Conservation (phyloP, 2,113 vertebrate species). For the Otolemur garnettii region DNA sequence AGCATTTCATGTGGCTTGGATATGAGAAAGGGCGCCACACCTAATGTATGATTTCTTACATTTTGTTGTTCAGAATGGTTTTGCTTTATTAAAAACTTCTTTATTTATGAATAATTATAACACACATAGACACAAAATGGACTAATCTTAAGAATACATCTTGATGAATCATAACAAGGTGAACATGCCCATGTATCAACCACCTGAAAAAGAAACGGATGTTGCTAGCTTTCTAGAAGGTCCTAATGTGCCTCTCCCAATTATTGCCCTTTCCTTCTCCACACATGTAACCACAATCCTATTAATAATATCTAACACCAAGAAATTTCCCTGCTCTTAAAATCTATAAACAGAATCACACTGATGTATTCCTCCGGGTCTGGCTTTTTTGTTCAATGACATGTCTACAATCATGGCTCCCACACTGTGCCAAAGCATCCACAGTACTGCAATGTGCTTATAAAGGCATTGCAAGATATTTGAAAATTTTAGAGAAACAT, state of each 20-base stretch:
- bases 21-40: not conserved
- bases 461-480: not conserved
- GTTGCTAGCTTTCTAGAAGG: not conserved
- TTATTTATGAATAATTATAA: not conserved
- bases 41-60: not conserved
- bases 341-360: not conserved
- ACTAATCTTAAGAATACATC: not conserved
- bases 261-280: not conserved
- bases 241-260: not conserved
- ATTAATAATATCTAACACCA: not conserved
- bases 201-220: not conserved
- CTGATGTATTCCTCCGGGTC: not conserved
- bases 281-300: not conserved
- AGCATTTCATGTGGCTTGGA: not conserved
- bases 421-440: not conserved
- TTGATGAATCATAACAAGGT: constrained; percentile 15
- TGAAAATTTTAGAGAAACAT: not conserved
- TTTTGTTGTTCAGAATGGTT: constrained; percentile 18
- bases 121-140: not conserved
- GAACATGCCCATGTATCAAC: not conserved
- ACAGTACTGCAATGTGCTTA: not conserved
- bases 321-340: not conserved
- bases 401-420: not conserved
- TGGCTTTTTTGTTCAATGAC: not conserved
- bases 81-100: not conserved